A percentile compares a stretch with the other conserved stretches of the same genome.
Conservation (phyloP, 2,113 vertebrate genomes). For the Helogale parvula region DNA sequence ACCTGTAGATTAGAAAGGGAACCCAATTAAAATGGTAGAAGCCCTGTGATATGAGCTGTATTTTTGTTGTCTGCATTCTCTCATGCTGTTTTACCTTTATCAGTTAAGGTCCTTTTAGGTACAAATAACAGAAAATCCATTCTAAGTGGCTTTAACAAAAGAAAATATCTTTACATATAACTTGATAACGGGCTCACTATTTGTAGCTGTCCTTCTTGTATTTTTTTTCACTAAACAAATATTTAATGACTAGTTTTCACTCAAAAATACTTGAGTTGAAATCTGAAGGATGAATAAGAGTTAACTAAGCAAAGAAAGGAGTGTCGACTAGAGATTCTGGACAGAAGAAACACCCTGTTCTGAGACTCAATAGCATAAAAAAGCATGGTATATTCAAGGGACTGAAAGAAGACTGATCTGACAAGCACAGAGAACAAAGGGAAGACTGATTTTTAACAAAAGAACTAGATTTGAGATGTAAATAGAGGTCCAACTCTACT, state of each 20-base stretch:
- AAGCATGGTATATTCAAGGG: not conserved
- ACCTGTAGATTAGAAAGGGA: not conserved
- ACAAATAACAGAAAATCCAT: not conserved
- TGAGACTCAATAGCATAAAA: not conserved
- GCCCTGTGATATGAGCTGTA: not conserved
- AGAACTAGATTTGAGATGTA: not conserved
- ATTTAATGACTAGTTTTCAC: not conserved
- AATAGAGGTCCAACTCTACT: not conserved
- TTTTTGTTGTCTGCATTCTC: not conserved
- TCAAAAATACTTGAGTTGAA: slow-evolving; percentile 14
- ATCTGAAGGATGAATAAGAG: not conserved
- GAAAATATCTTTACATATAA: not conserved
- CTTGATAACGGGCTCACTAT: not conserved
- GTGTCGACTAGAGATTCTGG: slow-evolving; percentile 13
- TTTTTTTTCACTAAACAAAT: not conserved
- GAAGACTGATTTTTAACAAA: not conserved
- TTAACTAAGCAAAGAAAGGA: not conserved
- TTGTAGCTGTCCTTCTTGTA: not conserved
- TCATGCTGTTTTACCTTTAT: not conserved
- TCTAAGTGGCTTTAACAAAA: not conserved
- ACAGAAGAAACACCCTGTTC: not conserved
- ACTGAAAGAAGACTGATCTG: not conserved
- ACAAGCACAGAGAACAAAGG: not conserved
- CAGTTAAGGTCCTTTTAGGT: not conserved
- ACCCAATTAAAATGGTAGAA: not conserved